A percentile compares a stretch with the other conserved stretches of the same genome.
These are phyloP conservation scores for Perca schrenkii DNA, from an alignment of 2,113 vertebrate genomes.

Conservation along the genomic window DNA sequence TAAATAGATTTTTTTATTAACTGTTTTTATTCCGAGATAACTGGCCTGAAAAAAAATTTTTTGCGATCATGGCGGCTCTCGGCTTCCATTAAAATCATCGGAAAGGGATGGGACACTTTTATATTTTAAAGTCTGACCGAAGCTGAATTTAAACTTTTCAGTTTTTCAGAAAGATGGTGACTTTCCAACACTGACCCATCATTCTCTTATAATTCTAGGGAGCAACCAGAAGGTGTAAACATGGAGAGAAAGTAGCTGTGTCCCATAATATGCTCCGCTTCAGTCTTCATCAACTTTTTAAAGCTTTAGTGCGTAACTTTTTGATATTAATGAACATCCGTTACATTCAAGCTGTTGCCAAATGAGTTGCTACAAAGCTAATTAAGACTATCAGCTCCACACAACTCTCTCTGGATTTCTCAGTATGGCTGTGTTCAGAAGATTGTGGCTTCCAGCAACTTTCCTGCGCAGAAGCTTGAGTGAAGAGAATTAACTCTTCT, in stretches of 20 bases:
- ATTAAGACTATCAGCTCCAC: too few relatives aligned
- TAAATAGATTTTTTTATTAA: background rate
- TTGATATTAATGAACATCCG: too few relatives aligned
- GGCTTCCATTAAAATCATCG: background rate
- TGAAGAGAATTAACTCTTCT: too few relatives aligned
- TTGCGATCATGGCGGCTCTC: background rate
- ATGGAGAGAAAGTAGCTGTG: background rate
- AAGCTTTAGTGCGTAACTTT: too few relatives aligned
- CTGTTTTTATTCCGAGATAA: slow-evolving; percentile 8
- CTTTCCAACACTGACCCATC: slow-evolving; percentile 1
- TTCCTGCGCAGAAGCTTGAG: too few relatives aligned
- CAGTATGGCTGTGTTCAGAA: too few relatives aligned
- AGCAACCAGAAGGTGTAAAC: slow-evolving; percentile 37
- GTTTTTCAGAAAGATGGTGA: background rate
- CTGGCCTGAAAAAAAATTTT: background rate
- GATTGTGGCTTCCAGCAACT: fast-evolving
- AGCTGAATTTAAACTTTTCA: background rate
- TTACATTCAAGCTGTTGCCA: too few relatives aligned
- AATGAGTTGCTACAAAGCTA: too few relatives aligned
- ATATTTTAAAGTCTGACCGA: background rate
- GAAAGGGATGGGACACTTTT: background rate
- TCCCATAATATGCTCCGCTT: slow-evolving; percentile 14
- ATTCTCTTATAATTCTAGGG: background rate
- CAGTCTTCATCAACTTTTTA: background rate
- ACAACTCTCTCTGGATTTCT: too few relatives aligned